Evolutionary conservation across 1,140 invertebrate genomes (phyloP).

Genomic region (Drosophila malerkotliana): DNA sequence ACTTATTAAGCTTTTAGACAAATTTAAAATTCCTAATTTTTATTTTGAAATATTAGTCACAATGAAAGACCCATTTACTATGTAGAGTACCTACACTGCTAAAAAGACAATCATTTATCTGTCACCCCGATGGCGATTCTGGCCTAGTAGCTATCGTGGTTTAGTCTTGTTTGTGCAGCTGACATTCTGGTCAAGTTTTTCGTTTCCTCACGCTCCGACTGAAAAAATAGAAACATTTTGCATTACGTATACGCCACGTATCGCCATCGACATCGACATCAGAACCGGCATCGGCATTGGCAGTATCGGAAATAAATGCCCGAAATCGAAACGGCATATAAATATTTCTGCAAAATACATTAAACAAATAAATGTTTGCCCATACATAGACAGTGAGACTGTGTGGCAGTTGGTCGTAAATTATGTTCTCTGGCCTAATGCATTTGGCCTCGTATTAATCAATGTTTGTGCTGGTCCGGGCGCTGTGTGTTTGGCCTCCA

Average conservation of each 20-base stretch:
- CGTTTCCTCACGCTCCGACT: conserved; percentile 9
- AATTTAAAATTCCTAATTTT: too few relatives aligned
- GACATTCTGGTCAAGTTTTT: conserved; percentile 71
- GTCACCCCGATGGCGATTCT: not conserved
- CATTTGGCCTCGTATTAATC: conserved; percentile 79
- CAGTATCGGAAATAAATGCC: conserved; percentile 34
- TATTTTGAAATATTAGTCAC: too few relatives aligned
- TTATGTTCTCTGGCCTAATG: conserved; percentile 70
- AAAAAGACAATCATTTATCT: conserved; percentile 14
- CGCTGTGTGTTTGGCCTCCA: conserved; percentile 30
- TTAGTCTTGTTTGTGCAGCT: conserved; percentile 67
- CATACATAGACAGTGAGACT: conserved; percentile 20
- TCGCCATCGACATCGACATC: conserved; percentile 18
- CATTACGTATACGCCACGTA: conserved; percentile 50
- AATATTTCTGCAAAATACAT: conserved; percentile 51
- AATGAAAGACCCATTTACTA: too few relatives aligned
- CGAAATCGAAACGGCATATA: conserved; percentile 34
- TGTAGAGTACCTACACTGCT: not conserved
- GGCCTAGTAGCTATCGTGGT: conserved; percentile 27
- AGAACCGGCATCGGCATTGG: not conserved
- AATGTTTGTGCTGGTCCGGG: conserved; percentile 51
- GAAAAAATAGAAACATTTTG: conserved; percentile 14
- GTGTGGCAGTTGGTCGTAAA: conserved; percentile 52
- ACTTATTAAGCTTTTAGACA: too few relatives aligned
- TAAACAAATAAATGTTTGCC: conserved; percentile 58